Percentiles rank a stretch among this genome's conserved stretches.
These are phyloP conservation scores for Arenaria interpres DNA, from an alignment of 2,113 vertebrate genomes.

Conservation along the genomic window DNA sequence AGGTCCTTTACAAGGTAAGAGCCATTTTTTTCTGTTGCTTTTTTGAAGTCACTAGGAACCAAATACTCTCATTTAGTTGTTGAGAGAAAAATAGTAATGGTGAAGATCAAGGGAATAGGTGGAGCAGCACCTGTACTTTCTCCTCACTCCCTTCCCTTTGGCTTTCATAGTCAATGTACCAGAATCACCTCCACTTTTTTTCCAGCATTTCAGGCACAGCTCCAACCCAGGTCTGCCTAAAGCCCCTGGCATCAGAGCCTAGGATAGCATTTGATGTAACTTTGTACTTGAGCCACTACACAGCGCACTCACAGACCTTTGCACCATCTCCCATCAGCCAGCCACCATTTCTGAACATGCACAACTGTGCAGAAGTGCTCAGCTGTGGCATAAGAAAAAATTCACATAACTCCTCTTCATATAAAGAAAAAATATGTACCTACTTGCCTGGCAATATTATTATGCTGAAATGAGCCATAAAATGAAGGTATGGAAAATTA, in stretches of 20 bases:
- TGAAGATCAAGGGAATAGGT: neutral
- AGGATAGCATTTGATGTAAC: neutral
- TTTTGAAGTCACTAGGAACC: neutral
- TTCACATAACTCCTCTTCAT: neutral
- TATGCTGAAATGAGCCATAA: neutral
- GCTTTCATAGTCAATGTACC: neutral
- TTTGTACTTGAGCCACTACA: neutral
- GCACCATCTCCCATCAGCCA: neutral
- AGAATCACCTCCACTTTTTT: neutral
- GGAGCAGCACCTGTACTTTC: neutral
- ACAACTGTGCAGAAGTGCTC: neutral
- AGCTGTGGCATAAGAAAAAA: neutral
- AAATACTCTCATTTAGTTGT: neutral
- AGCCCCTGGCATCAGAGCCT: neutral
- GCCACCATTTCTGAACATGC: accelerated
- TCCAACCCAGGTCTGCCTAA: neutral
- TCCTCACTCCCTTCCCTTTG: neutral
- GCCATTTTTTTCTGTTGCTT: neutral
- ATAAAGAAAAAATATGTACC: neutral
- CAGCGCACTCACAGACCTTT: neutral
- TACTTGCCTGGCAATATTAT: neutral
- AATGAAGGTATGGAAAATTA: neutral
- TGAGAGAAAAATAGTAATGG: neutral
- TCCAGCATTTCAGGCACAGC: accelerated
- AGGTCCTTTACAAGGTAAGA: neutral